phyloP scores from a whole-genome alignment of 1,140 invertebrate species.

The Zaprionus kolodkinae region DNA sequence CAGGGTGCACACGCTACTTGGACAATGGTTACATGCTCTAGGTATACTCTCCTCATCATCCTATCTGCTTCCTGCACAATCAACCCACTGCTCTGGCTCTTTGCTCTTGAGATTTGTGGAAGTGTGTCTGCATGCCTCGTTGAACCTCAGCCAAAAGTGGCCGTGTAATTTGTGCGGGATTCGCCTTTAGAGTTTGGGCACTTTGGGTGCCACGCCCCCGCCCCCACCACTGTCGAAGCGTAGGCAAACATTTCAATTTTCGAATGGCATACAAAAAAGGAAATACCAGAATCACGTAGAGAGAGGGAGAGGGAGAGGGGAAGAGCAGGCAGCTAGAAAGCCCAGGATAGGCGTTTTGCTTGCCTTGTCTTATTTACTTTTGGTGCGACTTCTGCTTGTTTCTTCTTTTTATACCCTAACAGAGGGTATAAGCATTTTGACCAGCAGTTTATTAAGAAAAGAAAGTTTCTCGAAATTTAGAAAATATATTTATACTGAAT shows the following conservation, averaged over 20 bases:
- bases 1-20: slow-evolving; percentile 1
- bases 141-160: slow-evolving; percentile 72
- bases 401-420: neutral
- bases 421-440: too few relatives aligned
- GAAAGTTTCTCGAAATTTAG: too few relatives aligned
- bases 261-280: slow-evolving; percentile 54
- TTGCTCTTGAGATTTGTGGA: slow-evolving; percentile 31
- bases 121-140: slow-evolving; percentile 65
- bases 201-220: slow-evolving; percentile 57
- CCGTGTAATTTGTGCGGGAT: slow-evolving; percentile 74
- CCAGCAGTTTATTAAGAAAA: too few relatives aligned
- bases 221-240: slow-evolving; percentile 11
- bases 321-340: slow-evolving; percentile 38
- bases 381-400: slow-evolving; percentile 42
- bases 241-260: slow-evolving; percentile 81
- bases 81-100: neutral
- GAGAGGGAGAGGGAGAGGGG: neutral
- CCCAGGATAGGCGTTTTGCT: slow-evolving; percentile 20
- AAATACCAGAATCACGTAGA: slow-evolving; percentile 11
- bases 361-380: slow-evolving; percentile 69
- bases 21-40: neutral
- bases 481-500: too few relatives aligned
- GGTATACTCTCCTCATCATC: slow-evolving; percentile 24
- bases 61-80: too few relatives aligned
- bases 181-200: slow-evolving; percentile 47